Evolutionary conservation across 2,888 invertebrate species (phyloP).

Genomic region (Pollenia amentaria): DNA sequence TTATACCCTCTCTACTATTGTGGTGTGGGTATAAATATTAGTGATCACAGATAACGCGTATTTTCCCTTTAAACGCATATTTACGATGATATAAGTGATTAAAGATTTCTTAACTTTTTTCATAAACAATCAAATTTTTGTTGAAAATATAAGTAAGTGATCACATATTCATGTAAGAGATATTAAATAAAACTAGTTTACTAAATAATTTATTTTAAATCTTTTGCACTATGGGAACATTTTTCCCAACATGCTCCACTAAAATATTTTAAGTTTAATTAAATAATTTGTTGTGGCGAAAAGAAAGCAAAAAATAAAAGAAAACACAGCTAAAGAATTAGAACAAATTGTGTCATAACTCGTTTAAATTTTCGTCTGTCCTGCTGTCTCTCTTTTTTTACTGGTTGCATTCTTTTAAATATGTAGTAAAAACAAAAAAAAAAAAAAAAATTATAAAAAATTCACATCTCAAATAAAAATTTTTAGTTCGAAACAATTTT

Average conservation of each 20-base stretch:
- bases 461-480: constrained; percentile 1
- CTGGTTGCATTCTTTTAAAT: constrained; percentile 9
- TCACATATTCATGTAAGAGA: background rate
- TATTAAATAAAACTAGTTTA: constrained; percentile 16
- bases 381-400: background rate
- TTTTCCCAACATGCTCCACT: constrained; percentile 53
- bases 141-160: no score
- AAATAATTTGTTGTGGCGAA: constrained; percentile 46
- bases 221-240: constrained; percentile 48
- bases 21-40: no score
- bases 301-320: constrained; percentile 21
- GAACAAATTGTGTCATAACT: constrained; percentile 66
- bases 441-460: no score
- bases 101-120: no score
- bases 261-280: constrained; percentile 45
- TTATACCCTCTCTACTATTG: no score
- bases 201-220: background rate
- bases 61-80: no score
- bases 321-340: background rate
- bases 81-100: no score
- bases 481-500: constrained; percentile 29
- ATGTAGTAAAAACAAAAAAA: background rate
- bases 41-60: no score
- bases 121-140: no score
- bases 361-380: constrained; percentile 11